phyloP scores from a whole-genome alignment of 2,113 vertebrate genomes.

The Hyperoodon ampullatus region DNA sequence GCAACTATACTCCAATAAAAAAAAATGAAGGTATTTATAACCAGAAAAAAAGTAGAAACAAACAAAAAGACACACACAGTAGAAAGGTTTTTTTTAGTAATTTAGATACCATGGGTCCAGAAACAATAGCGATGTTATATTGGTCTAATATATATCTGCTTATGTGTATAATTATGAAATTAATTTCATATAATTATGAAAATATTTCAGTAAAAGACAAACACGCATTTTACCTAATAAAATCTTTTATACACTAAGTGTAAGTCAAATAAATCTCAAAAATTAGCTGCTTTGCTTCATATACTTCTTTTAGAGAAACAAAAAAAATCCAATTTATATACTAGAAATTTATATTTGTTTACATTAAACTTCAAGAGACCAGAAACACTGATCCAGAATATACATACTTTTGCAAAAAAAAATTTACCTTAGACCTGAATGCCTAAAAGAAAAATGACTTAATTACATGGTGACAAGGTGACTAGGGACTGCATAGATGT shows the following conservation, averaged over 20 bases:
- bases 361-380: neutral
- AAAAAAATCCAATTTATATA: neutral
- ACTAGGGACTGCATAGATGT: neutral
- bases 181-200: neutral
- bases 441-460: slow-evolving; percentile 68
- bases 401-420: slow-evolving; percentile 46
- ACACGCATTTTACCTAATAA: neutral
- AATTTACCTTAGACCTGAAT: slow-evolving; percentile 22
- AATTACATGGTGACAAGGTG: slow-evolving; percentile 55
- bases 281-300: neutral
- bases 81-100: neutral
- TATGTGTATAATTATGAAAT: neutral
- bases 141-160: neutral
- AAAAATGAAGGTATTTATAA: neutral
- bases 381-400: neutral
- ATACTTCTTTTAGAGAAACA: neutral
- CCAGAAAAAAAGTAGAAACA: neutral
- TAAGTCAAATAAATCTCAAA: neutral
- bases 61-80: neutral
- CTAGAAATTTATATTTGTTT: neutral
- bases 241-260: neutral
- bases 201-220: neutral
- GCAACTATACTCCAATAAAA: too few relatives aligned
- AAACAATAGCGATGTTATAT: neutral
- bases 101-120: neutral